Percentiles rank a stretch among this genome's conserved stretches.
phyloP scores from a whole-genome alignment of 1,140 invertebrate species.

The Myzus persicae region DNA sequence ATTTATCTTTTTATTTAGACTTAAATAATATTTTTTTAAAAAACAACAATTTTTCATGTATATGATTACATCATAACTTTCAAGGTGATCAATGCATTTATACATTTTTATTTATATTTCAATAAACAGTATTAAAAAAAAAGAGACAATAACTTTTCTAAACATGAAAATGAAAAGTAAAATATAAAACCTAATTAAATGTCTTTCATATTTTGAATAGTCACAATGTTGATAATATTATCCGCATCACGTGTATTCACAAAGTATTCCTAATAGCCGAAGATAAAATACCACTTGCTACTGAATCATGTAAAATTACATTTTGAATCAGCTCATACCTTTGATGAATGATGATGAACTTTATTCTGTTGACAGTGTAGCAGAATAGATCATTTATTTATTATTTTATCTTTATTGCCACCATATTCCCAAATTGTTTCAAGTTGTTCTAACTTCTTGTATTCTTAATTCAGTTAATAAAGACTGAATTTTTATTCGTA shows the following conservation, averaged over 20 bases:
- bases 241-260: too few species aligned
- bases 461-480: constrained; percentile 15
- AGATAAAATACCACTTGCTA: background rate
- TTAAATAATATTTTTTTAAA: too few species aligned
- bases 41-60: too few species aligned
- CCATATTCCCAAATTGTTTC: background rate
- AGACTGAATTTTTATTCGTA: background rate
- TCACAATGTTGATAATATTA: too few species aligned
- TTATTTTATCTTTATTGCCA: background rate
- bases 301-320: background rate
- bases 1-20: too few species aligned
- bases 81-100: too few species aligned
- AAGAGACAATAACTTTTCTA: background rate
- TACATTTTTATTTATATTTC: constrained; percentile 9
- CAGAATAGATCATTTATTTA: background rate
- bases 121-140: constrained; percentile 11
- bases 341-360: constrained; percentile 9
- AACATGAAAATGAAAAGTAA: background rate
- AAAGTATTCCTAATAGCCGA: background rate
- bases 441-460: background rate
- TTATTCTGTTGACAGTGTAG: background rate
- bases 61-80: too few species aligned
- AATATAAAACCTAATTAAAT: background rate
- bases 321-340: constrained; percentile 3
- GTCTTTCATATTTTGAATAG: background rate